Evolutionary conservation across 2,113 vertebrate species (phyloP).

Genomic region (Drymodes brunneopygia): DNA sequence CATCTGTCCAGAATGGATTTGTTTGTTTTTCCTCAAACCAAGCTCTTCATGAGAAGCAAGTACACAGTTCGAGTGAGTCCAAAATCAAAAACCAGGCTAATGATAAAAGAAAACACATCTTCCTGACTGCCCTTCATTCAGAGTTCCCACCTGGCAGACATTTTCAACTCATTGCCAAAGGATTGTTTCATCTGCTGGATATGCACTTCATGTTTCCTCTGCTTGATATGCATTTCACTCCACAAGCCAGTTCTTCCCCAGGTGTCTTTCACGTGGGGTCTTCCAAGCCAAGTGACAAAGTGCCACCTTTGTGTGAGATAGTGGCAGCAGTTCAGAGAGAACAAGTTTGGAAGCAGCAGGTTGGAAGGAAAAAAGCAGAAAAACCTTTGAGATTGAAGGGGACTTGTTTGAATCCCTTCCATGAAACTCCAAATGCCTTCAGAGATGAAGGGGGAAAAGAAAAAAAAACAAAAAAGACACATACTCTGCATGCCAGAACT

Average conservation of each 20-base stretch:
- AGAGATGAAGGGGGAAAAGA: not conserved
- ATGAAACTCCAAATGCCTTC: not conserved
- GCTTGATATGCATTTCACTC: not conserved
- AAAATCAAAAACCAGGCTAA: not conserved
- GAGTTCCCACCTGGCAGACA: not conserved
- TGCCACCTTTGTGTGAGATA: not conserved
- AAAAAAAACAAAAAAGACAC: not conserved
- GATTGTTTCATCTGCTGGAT: not conserved
- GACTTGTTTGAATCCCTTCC: not conserved
- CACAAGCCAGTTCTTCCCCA: not conserved
- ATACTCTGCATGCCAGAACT: not conserved
- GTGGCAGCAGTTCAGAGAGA: not conserved
- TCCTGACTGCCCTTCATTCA: not conserved
- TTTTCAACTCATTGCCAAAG: not conserved
- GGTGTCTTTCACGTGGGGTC: not conserved
- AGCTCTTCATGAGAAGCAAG: not conserved
- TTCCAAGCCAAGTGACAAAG: not conserved
- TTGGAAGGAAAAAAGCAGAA: not conserved
- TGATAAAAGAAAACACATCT: not conserved
- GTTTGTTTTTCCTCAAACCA: not conserved
- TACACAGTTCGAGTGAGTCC: rapidly evolving
- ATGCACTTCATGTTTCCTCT: not conserved
- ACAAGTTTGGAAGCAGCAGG: not conserved
- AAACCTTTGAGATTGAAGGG: not conserved
- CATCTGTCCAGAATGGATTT: not conserved